Conservation (phyloP, 2,797 vertebrate species). For the Rhodeus uyekii region DNA sequence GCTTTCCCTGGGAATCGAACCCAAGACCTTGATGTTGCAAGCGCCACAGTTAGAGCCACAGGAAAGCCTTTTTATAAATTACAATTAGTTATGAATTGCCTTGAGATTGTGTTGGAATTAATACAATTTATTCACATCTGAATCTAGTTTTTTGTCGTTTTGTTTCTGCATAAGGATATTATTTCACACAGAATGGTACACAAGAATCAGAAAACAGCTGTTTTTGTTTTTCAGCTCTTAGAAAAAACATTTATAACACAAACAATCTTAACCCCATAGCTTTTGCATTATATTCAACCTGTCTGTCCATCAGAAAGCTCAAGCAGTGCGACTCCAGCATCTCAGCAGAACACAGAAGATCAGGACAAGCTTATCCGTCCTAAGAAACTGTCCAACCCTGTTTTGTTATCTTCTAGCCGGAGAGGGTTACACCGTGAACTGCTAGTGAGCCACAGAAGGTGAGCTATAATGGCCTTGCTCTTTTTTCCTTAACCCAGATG, state of each 20-base stretch:
- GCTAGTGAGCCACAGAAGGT: slow-evolving; percentile 73
- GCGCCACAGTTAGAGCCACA: no score
- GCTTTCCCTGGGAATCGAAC: no score
- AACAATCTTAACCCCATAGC: no score
- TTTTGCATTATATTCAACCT: no score
- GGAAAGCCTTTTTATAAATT: no score
- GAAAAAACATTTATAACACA: background rate
- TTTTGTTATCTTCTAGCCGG: slow-evolving; percentile 61
- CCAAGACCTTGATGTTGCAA: no score
- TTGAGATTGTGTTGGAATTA: background rate
- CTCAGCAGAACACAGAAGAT: slow-evolving; percentile 47
- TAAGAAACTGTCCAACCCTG: slow-evolving; percentile 65
- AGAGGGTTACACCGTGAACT: slow-evolving; percentile 70
- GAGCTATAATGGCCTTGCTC: slow-evolving; percentile 37
- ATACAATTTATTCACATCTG: background rate
- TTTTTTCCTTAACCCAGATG: no score
- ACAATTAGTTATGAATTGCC: no score
- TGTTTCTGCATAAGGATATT: background rate
- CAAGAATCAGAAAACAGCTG: slow-evolving; percentile 17
- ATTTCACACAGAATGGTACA: slow-evolving; percentile 21
- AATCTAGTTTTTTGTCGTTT: background rate
- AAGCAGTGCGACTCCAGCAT: slow-evolving; percentile 37
- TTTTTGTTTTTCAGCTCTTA: background rate
- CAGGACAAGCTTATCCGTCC: slow-evolving; percentile 63
- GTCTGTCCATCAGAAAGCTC: slow-evolving; percentile 53